These are phyloP conservation scores for Aegithalos caudatus DNA, from an alignment of 2,113 vertebrate genomes.

Conservation along the genomic window DNA sequence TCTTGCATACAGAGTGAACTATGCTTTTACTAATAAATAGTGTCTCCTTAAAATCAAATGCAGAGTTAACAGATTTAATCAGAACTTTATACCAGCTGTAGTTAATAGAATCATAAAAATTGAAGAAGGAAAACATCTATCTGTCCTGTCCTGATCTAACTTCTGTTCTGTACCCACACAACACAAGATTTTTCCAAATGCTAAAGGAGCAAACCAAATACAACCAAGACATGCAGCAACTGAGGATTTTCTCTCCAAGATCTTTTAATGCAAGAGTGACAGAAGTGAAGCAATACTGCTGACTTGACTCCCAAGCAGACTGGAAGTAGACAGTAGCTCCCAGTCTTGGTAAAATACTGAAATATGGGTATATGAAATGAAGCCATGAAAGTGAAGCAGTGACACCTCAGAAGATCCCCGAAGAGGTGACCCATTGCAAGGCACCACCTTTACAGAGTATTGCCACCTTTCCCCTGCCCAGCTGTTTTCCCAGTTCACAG, in stretches of 20 bases:
- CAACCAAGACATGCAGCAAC: background rate
- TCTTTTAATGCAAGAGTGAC: background rate
- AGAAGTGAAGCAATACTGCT: background rate
- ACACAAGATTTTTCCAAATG: background rate
- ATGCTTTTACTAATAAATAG: background rate
- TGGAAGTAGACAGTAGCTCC: background rate
- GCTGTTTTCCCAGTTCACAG: background rate
- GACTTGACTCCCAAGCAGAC: background rate
- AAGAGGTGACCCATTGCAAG: background rate
- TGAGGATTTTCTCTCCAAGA: background rate
- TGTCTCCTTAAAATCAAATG: background rate
- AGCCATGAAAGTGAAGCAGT: background rate
- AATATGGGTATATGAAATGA: background rate
- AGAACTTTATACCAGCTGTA: background rate
- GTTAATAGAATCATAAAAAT: background rate
- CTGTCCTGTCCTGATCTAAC: background rate
- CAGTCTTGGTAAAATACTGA: background rate
- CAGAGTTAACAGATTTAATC: background rate
- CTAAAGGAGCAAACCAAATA: background rate
- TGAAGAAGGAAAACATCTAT: background rate
- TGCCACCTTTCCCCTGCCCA: rapidly evolving
- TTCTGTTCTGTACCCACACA: background rate
- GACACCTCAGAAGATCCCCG: background rate
- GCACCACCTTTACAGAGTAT: rapidly evolving
- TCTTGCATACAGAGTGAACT: background rate